Conservation (phyloP, 2,888 invertebrate species). For the Synanthedon andrenaeformis region DNA sequence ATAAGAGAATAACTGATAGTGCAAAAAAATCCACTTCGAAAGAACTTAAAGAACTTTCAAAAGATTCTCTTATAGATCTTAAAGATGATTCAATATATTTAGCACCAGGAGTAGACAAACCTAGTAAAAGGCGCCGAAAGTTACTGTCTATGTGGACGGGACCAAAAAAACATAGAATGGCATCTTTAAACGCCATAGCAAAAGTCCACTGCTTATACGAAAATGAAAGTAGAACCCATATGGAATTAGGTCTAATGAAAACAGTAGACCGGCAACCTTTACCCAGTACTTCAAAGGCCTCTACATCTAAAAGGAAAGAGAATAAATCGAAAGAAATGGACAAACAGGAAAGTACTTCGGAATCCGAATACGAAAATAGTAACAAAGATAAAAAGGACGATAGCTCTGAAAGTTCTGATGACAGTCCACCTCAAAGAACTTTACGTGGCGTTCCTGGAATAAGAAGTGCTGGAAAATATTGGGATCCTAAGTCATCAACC, state of each 20-base stretch:
- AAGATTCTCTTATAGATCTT: slow-evolving; percentile 54
- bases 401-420: slow-evolving; percentile 65
- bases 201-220: slow-evolving; percentile 93
- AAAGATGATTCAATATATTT: slow-evolving; percentile 45
- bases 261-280: slow-evolving; percentile 54
- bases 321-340: slow-evolving; percentile 48
- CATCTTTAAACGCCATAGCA: slow-evolving; percentile 88
- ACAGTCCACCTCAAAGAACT: slow-evolving; percentile 68
- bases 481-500: slow-evolving; percentile 82
- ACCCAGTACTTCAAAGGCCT: slow-evolving; percentile 65
- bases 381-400: slow-evolving; percentile 51
- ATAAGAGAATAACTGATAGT: slow-evolving; percentile 49
- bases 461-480: slow-evolving; percentile 83
- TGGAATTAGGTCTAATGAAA: slow-evolving; percentile 70
- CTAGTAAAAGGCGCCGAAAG: slow-evolving; percentile 67
- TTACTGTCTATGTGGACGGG: slow-evolving; percentile 79
- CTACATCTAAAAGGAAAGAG: slow-evolving; percentile 53
- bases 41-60: slow-evolving; percentile 58
- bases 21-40: slow-evolving; percentile 48
- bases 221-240: slow-evolving; percentile 83
- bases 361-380: slow-evolving; percentile 60
- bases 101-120: slow-evolving; percentile 39
- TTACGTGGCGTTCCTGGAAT: slow-evolving; percentile 80
- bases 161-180: slow-evolving; percentile 86
- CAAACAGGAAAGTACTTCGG: slow-evolving; percentile 57